These are phyloP conservation scores for Zaprionus lineosus DNA, from an alignment of 2,888 invertebrate species.

Conservation along the genomic window DNA sequence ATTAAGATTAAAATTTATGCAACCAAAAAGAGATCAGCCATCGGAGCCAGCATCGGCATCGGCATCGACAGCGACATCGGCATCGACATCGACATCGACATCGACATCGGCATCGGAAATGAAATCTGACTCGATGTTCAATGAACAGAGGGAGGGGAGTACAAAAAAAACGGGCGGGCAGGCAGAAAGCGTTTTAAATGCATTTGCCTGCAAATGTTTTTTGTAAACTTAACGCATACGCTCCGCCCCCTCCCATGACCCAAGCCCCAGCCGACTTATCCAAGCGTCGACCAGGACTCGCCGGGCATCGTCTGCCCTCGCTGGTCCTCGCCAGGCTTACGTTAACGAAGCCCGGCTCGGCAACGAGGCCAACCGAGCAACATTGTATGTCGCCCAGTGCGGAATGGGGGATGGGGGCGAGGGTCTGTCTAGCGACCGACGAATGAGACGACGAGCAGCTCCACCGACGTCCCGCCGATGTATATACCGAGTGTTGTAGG, in stretches of 20 bases:
- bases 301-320: too few species aligned
- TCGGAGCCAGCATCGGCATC: too few species aligned
- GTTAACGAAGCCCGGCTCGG: constrained; percentile 58
- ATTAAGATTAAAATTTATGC: constrained; percentile 74
- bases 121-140: too few species aligned
- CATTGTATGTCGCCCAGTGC: constrained; percentile 65
- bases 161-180: constrained; percentile 1
- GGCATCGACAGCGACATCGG: too few species aligned
- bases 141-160: too few species aligned
- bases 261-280: neutral
- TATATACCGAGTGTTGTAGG: constrained; percentile 70
- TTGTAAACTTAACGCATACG: constrained; percentile 57
- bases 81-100: too few species aligned
- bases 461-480: constrained; percentile 23
- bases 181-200: constrained; percentile 60
- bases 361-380: constrained; percentile 68
- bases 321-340: too few species aligned
- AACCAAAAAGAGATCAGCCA: constrained; percentile 31
- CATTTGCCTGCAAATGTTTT: constrained; percentile 59
- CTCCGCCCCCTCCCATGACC: constrained; percentile 37
- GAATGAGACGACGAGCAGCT: constrained; percentile 67
- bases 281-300: neutral
- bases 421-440: constrained; percentile 58
- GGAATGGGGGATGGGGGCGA: constrained; percentile 37
- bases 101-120: too few species aligned